These are phyloP conservation scores for Protomyctophum bolini DNA, from an alignment of 2,113 vertebrate genomes.

Conservation along the genomic window DNA sequence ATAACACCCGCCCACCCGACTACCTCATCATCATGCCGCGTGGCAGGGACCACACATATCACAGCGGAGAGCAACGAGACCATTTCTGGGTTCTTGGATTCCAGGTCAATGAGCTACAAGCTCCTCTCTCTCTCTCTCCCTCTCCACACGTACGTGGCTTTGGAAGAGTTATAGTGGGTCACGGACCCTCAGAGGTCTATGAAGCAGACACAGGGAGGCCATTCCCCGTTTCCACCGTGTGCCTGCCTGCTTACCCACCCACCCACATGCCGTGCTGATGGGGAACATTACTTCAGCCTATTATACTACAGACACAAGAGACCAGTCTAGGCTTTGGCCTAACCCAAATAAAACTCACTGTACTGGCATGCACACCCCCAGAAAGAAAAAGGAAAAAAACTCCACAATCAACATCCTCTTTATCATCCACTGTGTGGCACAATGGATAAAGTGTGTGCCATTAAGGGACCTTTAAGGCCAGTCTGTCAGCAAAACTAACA, in stretches of 20 bases:
- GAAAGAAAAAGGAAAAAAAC: slow-evolving; percentile 27
- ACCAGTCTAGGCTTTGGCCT: slow-evolving; percentile 53
- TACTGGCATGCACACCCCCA: slow-evolving; percentile 43
- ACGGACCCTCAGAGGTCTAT: slow-evolving; percentile 64
- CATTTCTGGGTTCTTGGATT: slow-evolving; percentile 44
- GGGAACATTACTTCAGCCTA: slow-evolving; percentile 62
- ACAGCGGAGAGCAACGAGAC: not conserved
- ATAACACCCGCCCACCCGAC: slow-evolving; percentile 9
- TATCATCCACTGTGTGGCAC: slow-evolving; percentile 58
- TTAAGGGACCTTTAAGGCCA: slow-evolving; percentile 62
- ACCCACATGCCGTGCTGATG: slow-evolving; percentile 52
- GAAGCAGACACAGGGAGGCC: slow-evolving; percentile 60
- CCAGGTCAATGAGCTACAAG: slow-evolving; percentile 65
- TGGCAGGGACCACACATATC: slow-evolving; percentile 61
- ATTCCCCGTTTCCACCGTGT: slow-evolving; percentile 35
- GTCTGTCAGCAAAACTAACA: slow-evolving; percentile 52
- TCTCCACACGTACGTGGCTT: slow-evolving; percentile 9
- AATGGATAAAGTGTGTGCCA: slow-evolving; percentile 53
- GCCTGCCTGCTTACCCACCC: slow-evolving; percentile 29
- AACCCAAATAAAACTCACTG: slow-evolving; percentile 75
- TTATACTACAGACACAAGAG: slow-evolving; percentile 34
- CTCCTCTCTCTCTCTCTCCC: slow-evolving; percentile 41
- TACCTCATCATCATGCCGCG: not conserved
- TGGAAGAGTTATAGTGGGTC: slow-evolving; percentile 72
- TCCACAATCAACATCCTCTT: slow-evolving; percentile 67